Evolutionary conservation across 2,797 vertebrate genomes (phyloP).

Genomic region (Carapus acus): DNA sequence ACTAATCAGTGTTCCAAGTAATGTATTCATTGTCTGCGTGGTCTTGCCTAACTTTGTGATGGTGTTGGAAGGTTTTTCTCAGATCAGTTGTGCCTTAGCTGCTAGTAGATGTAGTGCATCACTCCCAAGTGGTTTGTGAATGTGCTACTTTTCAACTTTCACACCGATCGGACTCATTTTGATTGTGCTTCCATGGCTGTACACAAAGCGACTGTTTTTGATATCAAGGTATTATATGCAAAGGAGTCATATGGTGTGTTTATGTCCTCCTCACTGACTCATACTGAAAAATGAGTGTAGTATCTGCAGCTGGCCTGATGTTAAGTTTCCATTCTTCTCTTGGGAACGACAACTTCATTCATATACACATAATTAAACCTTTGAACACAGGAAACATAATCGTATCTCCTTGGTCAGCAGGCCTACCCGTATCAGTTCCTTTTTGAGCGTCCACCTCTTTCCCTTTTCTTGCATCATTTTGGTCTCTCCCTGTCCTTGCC

Average conservation of each 20-base stretch:
- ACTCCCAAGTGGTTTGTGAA: no score
- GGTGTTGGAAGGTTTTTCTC: slow-evolving; percentile 17
- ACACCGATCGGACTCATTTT: no score
- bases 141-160: no score
- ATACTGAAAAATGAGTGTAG: slow-evolving; percentile 11
- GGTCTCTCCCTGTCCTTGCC: slow-evolving; percentile 39
- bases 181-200: no score
- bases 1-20: slow-evolving; percentile 8
- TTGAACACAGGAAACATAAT: slow-evolving; percentile 27
- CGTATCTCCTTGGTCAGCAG: slow-evolving; percentile 49
- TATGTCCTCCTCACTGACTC: slow-evolving; percentile 31
- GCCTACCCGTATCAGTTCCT: slow-evolving; percentile 42
- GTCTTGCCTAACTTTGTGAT: slow-evolving; percentile 24
- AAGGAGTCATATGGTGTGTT: no score
- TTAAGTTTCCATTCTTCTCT: slow-evolving; percentile 7
- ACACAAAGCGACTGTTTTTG: no score
- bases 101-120: no score
- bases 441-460: slow-evolving; percentile 40
- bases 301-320: slow-evolving; percentile 2
- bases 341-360: slow-evolving; percentile 23
- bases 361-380: slow-evolving; percentile 24
- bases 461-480: slow-evolving; percentile 50
- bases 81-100: no score
- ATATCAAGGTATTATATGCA: no score
- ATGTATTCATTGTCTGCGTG: slow-evolving; percentile 10